Conservation (phyloP, 1,140 invertebrate species). For the Hypsibius dujardini region DNA sequence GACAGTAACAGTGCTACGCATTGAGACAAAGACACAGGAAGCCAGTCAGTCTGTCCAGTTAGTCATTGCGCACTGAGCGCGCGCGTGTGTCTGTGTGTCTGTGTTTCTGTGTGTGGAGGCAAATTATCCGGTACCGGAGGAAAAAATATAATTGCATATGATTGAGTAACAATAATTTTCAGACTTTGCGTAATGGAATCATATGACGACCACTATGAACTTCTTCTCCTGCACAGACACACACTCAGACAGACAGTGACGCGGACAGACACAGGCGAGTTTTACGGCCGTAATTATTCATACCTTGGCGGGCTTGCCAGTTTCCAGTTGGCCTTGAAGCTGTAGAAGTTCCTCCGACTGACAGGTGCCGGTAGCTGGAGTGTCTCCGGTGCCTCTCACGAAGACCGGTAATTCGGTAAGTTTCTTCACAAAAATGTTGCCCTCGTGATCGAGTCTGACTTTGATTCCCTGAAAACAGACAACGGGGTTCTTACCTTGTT, state of each 20-base stretch:
- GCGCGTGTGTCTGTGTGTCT: no score
- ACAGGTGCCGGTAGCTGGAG: conserved; percentile 34
- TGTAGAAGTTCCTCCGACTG: conserved; percentile 67
- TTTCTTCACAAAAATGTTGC: conserved; percentile 77
- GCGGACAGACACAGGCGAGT: no score
- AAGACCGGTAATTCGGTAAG: conserved; percentile 77
- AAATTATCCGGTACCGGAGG: no score
- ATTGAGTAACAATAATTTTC: no score
- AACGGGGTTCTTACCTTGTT: not conserved
- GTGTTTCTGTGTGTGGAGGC: no score
- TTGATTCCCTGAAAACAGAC: conserved; percentile 54
- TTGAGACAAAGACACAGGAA: no score
- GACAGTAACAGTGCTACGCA: no score
- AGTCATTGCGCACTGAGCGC: no score
- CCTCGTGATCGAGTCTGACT: conserved; percentile 84
- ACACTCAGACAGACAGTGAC: no score
- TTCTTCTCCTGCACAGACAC: not conserved
- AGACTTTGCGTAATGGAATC: not conserved
- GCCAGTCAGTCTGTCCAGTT: no score
- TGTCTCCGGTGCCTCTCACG: conserved; percentile 41
- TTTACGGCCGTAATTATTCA: conserved; percentile 21
- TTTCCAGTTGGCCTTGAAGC: conserved; percentile 64
- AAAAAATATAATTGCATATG: no score
- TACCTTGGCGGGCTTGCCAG: conserved; percentile 78
- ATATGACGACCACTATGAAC: not conserved